Evolutionary conservation across 2,113 vertebrate species (phyloP), one percentile per base, ranked within the genome.

Genomic region (Brachypteracias leptosomus): DNA sequence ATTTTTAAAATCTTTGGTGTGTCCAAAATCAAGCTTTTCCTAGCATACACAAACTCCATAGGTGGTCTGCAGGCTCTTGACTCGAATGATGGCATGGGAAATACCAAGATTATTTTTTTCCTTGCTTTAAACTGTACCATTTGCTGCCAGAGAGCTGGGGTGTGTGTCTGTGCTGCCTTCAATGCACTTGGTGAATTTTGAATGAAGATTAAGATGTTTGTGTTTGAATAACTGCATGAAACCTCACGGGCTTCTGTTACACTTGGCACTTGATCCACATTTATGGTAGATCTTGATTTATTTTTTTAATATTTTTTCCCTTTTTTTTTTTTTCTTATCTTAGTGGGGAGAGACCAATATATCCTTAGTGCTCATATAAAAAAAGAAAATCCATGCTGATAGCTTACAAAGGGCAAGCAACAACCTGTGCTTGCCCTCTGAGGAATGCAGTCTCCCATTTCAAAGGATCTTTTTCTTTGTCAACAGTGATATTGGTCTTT

Each of bases 181-280:
- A 96, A 65, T 98, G 98, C 97, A 97, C 97, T 97, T 94, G 94
- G 97, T 97, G 94, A 96, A 88, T 96, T 96, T 76, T 97, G 97
- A 98, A 98, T 98, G 97, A 95, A 96, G 97, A 97, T 92, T 54
- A 96, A 95, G 96, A 85, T 94, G 95, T 73, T 93, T 95, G 96
- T 97, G 97, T 94, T 95, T 93, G 97, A 98, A 97, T 97, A 98
- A 97, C 89, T 98, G 98, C 98, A 98, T 98, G 98, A 98, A 96
- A 98, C 88, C 83, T 98, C 97, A 97, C 96, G 96, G 97, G 97
- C 98, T 98, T 98, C 95, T 97, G 97, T 98, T 97, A 47, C 54
- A 95, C 52, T 91, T 98, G 97, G 96, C 98, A 97, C 95, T 98
- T 96, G 91, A 96, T 97, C 92, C 93, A 92, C 96, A 11, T 93